Evolutionary conservation across 2,113 vertebrate species (phyloP), one percentile per base, ranked within the genome.

Genomic region (Alligator sinensis): DNA sequence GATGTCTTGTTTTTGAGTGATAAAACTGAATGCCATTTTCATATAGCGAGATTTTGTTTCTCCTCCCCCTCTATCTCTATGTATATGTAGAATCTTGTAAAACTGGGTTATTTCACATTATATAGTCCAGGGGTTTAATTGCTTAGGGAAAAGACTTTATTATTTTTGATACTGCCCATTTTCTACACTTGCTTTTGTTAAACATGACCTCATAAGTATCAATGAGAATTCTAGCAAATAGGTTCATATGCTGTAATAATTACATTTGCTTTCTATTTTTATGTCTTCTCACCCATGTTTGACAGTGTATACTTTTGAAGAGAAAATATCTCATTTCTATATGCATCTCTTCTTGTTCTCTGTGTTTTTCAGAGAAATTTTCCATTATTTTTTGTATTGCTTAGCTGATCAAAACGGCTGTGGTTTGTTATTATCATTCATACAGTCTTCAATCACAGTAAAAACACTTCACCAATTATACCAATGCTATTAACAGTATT

Each of bases 231-330:
- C 47, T 47, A 93, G 25, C 30, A 77, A 62, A 14, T 34, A 27
- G 6, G 63, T 96, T 89, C 47, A 78, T 90, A 12, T 22, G 78
- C 25, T 80, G 5, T 24, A 86, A 5, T 80, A 83, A 91, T 78
- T 93, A 87, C 82, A 89, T 94, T 82, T 70, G 55, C 85, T 24
- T 66, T 47, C 93, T 91, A 76, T 68, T 19, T 91, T 80, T 85
- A 92, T 78, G 57, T 57, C 90, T 90, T 92, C 34, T 47, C 80
- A 62, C 62, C 79, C 47, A 47, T 91, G 15, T 59, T 77, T 66
- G 89, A 91, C 95, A 89, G 22, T 57, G 34, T 83, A 3, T 83
- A 55, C 87, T 93, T 91, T 54, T 80, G 24, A 85, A 91, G 12
- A 16, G 11, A 83, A 87, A 79, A 81, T 18, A 47, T 47, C 47